Evolutionary conservation across 2,113 vertebrate species (phyloP).

Genomic region (Cavia aperea): DNA sequence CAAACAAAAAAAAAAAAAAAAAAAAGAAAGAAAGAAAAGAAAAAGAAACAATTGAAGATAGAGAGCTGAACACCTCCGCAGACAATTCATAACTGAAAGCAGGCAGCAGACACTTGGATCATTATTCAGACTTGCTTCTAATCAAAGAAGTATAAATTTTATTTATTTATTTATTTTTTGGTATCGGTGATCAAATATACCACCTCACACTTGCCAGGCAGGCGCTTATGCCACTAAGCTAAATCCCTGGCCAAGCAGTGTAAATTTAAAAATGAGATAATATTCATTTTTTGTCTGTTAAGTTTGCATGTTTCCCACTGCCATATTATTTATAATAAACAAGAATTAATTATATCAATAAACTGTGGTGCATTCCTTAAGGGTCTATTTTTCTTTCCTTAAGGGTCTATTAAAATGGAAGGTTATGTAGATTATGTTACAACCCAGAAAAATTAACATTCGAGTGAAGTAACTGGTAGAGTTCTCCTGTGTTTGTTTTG

Average conservation of each 20-base stretch:
- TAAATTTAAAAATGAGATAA: slow-evolving; percentile 3
- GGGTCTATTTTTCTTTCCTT: not conserved
- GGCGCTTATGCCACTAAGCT: too few species aligned
- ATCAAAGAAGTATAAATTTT: not conserved
- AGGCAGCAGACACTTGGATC: not conserved
- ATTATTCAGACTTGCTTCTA: not conserved
- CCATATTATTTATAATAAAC: not conserved
- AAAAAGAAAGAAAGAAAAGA: too few species aligned
- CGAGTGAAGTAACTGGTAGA: not conserved
- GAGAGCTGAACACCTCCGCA: not conserved
- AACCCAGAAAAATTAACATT: not conserved
- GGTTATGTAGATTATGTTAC: slow-evolving; percentile 7
- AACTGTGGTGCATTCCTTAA: not conserved
- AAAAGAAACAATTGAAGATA: not conserved
- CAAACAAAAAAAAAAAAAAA: too few species aligned
- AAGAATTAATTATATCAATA: slow-evolving; percentile 13
- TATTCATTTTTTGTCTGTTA: not conserved
- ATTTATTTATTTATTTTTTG: too few species aligned
- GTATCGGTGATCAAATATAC: too few species aligned
- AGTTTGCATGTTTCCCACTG: not conserved
- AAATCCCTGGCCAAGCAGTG: not conserved
- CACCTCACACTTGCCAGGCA: too few species aligned
- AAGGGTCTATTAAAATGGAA: slow-evolving; percentile 14
- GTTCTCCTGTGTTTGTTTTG: not conserved
- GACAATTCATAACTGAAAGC: not conserved